These are phyloP conservation scores for Deilephila elpenor DNA, from an alignment of 2,888 invertebrate species.

Conservation along the genomic window DNA sequence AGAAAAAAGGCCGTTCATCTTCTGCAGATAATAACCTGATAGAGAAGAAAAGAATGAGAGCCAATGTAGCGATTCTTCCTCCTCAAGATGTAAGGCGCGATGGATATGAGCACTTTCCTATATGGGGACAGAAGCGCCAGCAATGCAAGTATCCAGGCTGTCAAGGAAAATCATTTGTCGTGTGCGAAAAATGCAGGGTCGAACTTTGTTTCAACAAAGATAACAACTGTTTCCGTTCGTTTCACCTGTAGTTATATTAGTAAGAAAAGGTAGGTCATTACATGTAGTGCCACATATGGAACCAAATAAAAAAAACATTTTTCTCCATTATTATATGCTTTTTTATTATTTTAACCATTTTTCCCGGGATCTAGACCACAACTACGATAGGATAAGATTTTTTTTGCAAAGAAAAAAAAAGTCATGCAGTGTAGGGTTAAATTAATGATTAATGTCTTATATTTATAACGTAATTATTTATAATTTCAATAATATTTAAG, in stretches of 20 bases:
- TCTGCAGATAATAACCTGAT: background rate
- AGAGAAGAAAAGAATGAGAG: background rate
- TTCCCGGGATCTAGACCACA: too few species aligned
- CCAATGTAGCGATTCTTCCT: constrained; percentile 29
- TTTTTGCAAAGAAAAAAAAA: too few species aligned
- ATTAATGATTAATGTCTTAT: too few species aligned
- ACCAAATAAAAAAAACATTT: too few species aligned
- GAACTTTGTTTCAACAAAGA: constrained; percentile 41
- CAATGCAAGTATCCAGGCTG: constrained; percentile 41
- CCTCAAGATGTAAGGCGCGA: constrained; percentile 41
- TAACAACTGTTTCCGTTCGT: constrained; percentile 42
- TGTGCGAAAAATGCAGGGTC: constrained; percentile 39
- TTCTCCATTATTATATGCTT: too few species aligned
- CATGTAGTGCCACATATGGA: too few species aligned
- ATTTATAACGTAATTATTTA: too few species aligned
- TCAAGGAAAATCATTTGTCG: constrained; percentile 37
- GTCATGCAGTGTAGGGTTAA: too few species aligned
- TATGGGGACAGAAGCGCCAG: constrained; percentile 38
- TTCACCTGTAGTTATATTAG: background rate
- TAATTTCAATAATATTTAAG: too few species aligned
- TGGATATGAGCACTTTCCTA: constrained; percentile 40
- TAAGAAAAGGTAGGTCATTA: too few species aligned
- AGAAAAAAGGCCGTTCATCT: background rate
- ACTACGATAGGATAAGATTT: too few species aligned
- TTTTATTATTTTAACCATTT: too few species aligned